Conservation (phyloP, 1,140 invertebrate species). For the Bombyx mori region DNA sequence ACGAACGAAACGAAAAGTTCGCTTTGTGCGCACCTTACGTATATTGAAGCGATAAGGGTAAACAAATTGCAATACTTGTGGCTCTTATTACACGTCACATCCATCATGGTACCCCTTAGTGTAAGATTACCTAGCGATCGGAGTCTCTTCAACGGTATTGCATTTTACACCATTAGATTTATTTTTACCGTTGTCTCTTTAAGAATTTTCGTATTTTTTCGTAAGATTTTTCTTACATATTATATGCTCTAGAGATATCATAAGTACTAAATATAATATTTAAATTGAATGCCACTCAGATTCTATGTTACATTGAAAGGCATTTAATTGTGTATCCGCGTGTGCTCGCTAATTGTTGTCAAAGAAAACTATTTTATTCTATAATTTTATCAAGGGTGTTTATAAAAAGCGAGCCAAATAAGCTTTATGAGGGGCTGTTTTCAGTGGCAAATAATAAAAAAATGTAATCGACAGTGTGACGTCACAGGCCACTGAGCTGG, state of each 20-base stretch:
- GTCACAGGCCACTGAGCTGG: conserved; percentile 59
- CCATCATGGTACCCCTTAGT: conserved; percentile 60
- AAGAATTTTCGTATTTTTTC: no score
- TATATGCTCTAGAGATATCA: no score
- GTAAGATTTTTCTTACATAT: no score
- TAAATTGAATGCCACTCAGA: no score
- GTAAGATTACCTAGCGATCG: conserved; percentile 35
- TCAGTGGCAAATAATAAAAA: conserved; percentile 57
- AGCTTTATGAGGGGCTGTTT: conserved; percentile 60
- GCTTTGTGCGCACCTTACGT: conserved; percentile 31
- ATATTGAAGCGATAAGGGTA: conserved; percentile 59
- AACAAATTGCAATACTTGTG: conserved; percentile 67
- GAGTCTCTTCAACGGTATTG: conserved; percentile 24
- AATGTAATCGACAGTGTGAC: conserved; percentile 60
- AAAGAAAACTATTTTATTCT: no score
- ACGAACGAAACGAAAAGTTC: conserved; percentile 33
- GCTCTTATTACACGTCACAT: conserved; percentile 65
- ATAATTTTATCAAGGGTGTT: no score
- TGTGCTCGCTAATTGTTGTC: no score
- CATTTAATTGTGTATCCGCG: no score
- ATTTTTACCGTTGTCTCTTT: not conserved
- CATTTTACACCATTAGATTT: conserved; percentile 8
- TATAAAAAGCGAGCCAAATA: conserved; percentile 16
- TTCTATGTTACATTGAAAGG: no score
- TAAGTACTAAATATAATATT: no score